Evolutionary conservation across 2,888 invertebrate genomes (phyloP).

Genomic region (Calliopum simillimum): DNA sequence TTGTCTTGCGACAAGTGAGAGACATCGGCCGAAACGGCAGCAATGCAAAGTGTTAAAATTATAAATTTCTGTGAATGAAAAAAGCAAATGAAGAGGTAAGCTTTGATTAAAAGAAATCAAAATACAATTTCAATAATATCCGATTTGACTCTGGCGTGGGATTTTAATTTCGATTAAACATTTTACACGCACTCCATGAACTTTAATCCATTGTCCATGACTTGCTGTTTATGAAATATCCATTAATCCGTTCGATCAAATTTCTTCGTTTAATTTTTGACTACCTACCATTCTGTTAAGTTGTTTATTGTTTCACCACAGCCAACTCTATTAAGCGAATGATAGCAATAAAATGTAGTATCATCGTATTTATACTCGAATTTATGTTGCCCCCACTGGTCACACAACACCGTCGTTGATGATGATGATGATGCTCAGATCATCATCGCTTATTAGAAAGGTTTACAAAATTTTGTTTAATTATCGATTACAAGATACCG

Average conservation of each 20-base stretch:
- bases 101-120: no score
- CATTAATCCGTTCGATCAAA: no score
- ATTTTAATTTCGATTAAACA: no score
- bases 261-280: neutral
- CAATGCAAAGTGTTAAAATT: constrained; percentile 25
- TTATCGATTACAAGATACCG: neutral
- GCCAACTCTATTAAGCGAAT: neutral
- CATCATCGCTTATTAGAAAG: neutral
- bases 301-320: constrained; percentile 14
- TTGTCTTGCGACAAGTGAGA: constrained; percentile 22
- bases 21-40: constrained; percentile 30
- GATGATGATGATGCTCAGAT: no score
- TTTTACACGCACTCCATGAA: no score
- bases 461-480: neutral
- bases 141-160: no score
- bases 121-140: no score
- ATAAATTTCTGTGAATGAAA: constrained; percentile 26
- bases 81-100: neutral
- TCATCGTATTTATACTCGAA: constrained; percentile 19
- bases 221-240: no score
- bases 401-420: no score
- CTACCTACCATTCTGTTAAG: constrained; percentile 12
- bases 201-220: no score
- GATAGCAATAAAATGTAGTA: constrained; percentile 13
- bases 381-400: neutral